Evolutionary conservation across 2,113 vertebrate genomes (phyloP), one percentile per base, ranked within the genome.

Genomic region (Bubo blakistoni): DNA sequence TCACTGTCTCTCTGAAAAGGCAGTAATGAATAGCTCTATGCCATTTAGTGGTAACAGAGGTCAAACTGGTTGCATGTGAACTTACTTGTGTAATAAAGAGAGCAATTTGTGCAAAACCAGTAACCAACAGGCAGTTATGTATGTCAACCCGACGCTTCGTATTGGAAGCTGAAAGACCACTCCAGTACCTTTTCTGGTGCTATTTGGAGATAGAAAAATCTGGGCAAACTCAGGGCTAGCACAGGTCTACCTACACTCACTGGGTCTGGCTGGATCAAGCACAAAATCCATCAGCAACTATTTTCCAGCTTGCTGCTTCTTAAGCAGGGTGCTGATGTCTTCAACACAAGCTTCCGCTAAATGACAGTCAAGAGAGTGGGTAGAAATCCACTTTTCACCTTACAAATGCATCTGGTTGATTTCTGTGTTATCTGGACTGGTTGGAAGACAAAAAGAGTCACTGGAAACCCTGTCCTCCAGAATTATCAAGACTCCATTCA

Each of bases 61-160:
- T 93, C 58, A 89, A 76, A 74, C 27, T 36, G 42, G 44, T 29
- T 65, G 46, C 29, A 52, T 2, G 2, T 29, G 42, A 72, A 83
- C 40, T 66, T 62, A 44, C 38, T 65, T 47, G n/a, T 20, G 21
- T 29, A 34, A 62, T 38, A 42, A 58, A 40, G 30, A 57, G 4
- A 62, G 13, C 36, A 44, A 79, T 59, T 55, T 52, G 55, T 3
- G 3, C 36, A 74, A 91, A 81, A 40, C 16, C 51, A 71, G 65
- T 18, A 32, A 62, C 24, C 5, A 2, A 15, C 22, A 66, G 47
- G 69, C 51, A 81, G 27, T 10, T 36, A 20, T 5, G 2, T 10
- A 44, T 71, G 61, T 22, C 40, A 85, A 49, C 25, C 13, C 5
- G 1, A 9, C 0, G 1, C 16, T 71, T 67, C 0, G 0, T n/a